Conservation (phyloP, 2,113 vertebrate genomes). For the Anser brachyrhynchus region DNA sequence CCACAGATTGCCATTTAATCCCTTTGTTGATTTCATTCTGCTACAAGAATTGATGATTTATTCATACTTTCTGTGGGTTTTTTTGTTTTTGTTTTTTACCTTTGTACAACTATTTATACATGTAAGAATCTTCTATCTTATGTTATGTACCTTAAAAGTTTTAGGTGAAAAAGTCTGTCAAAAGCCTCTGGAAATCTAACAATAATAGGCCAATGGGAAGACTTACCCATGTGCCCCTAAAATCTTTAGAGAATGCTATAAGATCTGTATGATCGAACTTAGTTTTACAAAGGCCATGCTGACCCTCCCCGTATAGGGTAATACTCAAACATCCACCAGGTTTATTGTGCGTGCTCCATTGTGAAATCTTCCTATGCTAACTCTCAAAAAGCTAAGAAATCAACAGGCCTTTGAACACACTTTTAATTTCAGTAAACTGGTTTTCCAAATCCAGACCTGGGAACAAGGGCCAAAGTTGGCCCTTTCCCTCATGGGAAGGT, state of each 20-base stretch:
- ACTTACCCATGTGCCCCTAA: not conserved
- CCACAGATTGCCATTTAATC: not conserved
- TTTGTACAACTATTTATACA: not conserved
- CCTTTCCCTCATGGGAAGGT: not conserved
- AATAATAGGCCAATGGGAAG: not conserved
- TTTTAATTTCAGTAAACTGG: not conserved
- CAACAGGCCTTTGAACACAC: not conserved
- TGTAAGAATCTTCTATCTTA: not conserved
- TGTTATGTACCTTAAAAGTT: not conserved
- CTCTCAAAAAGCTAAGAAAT: not conserved
- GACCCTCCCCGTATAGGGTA: fast-evolving
- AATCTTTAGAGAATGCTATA: not conserved
- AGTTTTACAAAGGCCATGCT: not conserved
- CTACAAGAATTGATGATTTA: not conserved
- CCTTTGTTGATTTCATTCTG: not conserved
- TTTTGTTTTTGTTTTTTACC: not conserved
- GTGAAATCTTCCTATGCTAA: not conserved
- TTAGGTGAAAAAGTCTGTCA: not conserved
- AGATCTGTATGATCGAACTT: not conserved
- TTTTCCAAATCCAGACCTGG: not conserved
- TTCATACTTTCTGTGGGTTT: not conserved
- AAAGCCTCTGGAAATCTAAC: not conserved
- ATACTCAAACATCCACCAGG: not conserved
- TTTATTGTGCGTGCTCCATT: not conserved
- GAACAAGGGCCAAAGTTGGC: not conserved